A percentile compares a stretch with the other conserved stretches of the same genome.
Evolutionary conservation across 2,797 vertebrate genomes (phyloP).

Genomic region (Synanceia verrucosa): DNA sequence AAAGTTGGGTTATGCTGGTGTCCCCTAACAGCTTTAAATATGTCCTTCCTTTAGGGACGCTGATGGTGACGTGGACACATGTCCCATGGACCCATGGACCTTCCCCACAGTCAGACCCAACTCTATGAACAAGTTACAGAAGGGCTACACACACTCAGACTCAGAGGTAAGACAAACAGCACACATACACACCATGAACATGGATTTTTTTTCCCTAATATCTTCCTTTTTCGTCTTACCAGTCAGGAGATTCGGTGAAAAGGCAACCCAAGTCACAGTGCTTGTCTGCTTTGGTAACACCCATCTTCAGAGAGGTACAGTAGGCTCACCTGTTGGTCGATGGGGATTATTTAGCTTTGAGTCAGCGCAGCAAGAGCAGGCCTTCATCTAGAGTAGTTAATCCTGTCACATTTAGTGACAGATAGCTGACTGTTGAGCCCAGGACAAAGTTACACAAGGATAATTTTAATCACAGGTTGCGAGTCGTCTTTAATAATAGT

Average conservation of each 20-base stretch:
- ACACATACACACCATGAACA: background rate
- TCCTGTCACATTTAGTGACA: background rate
- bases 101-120: slow-evolving; percentile 93
- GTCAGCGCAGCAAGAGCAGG: background rate
- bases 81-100: slow-evolving; percentile 93
- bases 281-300: slow-evolving; percentile 92
- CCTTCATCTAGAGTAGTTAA: background rate
- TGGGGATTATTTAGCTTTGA: background rate
- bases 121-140: slow-evolving; percentile 92
- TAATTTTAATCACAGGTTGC: background rate
- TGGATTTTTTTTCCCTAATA: background rate
- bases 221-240: slow-evolving; percentile 9
- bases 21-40: background rate
- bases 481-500: too few relatives aligned
- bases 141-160: slow-evolving; percentile 85
- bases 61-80: slow-evolving; percentile 89
- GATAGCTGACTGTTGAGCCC: background rate
- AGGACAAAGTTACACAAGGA: background rate
- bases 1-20: background rate
- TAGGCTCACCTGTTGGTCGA: slow-evolving; percentile 56
- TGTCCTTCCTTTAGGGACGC: slow-evolving; percentile 82
- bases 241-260: slow-evolving; percentile 90
- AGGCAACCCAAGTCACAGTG: slow-evolving; percentile 94
- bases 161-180: slow-evolving; percentile 76
- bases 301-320: slow-evolving; percentile 98